Percentiles rank a stretch among this genome's conserved stretches.
These are phyloP conservation scores for Meleagris gallopavo DNA, from an alignment of 2,113 vertebrate genomes.

Conservation along the genomic window DNA sequence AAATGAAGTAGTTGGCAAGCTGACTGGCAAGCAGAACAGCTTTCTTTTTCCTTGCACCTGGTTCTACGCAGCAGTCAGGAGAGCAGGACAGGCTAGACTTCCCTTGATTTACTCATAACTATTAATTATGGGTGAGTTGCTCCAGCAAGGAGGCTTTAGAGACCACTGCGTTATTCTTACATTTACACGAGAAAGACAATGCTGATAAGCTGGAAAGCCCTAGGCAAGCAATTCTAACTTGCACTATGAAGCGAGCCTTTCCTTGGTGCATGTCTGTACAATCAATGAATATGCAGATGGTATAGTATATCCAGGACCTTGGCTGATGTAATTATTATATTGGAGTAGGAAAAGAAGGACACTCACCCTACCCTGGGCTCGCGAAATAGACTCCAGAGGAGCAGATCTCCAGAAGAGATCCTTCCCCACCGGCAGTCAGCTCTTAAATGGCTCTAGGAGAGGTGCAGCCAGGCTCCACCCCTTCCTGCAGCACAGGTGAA, in stretches of 20 bases:
- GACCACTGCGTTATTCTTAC: not conserved
- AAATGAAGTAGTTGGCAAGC: not conserved
- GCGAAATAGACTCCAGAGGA: too few relatives aligned
- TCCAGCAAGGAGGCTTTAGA: not conserved
- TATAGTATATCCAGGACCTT: too few relatives aligned
- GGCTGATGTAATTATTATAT: too few relatives aligned
- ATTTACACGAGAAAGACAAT: not conserved
- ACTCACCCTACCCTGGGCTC: too few relatives aligned
- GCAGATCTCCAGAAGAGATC: too few relatives aligned
- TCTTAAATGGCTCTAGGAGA: too few relatives aligned
- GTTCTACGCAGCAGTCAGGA: not conserved
- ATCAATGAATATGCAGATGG: too few relatives aligned
- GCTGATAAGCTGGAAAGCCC: not conserved
- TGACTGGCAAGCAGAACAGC: not conserved
- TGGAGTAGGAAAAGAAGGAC: too few relatives aligned
- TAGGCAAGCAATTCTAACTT: not conserved
- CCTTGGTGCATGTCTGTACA: not conserved
- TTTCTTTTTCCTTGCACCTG: not conserved
- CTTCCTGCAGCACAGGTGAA: too few relatives aligned
- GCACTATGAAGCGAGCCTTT: not conserved
- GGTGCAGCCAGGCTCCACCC: too few relatives aligned
- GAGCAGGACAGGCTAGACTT: not conserved
- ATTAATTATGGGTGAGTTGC: not conserved
- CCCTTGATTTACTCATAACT: not conserved
- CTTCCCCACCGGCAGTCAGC: too few relatives aligned